Conservation (phyloP, 2,888 invertebrate species). For the Brenthis daphne region DNA sequence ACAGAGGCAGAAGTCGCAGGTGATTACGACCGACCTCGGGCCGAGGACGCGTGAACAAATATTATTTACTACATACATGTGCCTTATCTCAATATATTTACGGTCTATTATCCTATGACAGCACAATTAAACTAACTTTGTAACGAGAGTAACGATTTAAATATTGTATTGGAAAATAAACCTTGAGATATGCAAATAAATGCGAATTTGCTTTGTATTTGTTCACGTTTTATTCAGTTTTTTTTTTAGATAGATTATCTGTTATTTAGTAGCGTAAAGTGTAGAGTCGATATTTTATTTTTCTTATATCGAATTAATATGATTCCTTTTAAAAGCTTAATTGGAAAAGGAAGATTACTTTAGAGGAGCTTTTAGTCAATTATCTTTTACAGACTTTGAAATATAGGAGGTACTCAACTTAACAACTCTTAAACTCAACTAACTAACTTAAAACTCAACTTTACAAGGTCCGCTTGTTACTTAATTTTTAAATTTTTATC, state of each 20-base stretch:
- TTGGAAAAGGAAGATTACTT: no score
- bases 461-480: no score
- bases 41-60: background rate
- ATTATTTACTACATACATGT: conserved; percentile 3
- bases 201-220: conserved; percentile 22
- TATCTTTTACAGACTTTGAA: no score
- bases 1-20: conserved; percentile 15
- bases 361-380: no score
- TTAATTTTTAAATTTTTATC: no score
- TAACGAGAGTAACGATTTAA: conserved; percentile 2
- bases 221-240: conserved; percentile 46
- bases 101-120: background rate
- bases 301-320: background rate
- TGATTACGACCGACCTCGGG: conserved; percentile 16
- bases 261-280: conserved; percentile 12
- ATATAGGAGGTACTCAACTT: no score
- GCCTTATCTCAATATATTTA: background rate
- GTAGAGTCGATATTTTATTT: conserved; percentile 8
- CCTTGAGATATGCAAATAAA: conserved; percentile 20
- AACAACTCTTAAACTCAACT: no score
- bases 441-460: no score
- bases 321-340: no score
- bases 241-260: conserved; percentile 19
- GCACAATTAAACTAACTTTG: background rate
- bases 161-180: conserved; percentile 38